A percentile compares a stretch with the other conserved stretches of the same genome.
phyloP scores from a whole-genome alignment of 1,140 invertebrate species.

The Drosophila tropicalis region DNA sequence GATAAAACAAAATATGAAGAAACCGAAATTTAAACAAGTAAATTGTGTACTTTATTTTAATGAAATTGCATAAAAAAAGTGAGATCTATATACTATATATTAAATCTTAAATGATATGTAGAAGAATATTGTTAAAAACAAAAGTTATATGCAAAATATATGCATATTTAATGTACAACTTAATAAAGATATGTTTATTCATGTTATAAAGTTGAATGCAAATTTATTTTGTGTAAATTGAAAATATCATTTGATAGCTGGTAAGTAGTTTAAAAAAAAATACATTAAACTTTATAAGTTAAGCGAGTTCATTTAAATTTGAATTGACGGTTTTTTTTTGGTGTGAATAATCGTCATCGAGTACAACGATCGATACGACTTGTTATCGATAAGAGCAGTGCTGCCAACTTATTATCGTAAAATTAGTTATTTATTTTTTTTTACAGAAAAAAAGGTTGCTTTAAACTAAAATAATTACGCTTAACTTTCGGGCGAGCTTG shows the following conservation, averaged over 20 bases:
- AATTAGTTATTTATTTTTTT: constrained; percentile 1
- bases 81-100: constrained; percentile 54
- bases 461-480: constrained; percentile 2
- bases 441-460: not conserved
- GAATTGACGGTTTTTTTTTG: not conserved
- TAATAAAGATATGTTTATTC: constrained; percentile 73
- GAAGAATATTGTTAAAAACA: constrained; percentile 61
- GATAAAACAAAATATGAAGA: constrained; percentile 47
- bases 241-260: not conserved
- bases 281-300: too few species aligned
- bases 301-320: too few species aligned
- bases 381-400: not conserved
- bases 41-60: constrained; percentile 74
- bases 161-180: constrained; percentile 70
- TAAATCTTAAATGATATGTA: constrained; percentile 64
- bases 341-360: not conserved
- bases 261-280: too few species aligned
- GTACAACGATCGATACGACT: not conserved
- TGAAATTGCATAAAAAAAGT: constrained; percentile 64
- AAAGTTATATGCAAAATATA: constrained; percentile 38
- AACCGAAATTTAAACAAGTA: constrained; percentile 53
- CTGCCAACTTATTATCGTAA: constrained; percentile 1
- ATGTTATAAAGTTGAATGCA: constrained; percentile 35
- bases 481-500: not conserved
- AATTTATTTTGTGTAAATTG: not conserved